phyloP scores from a whole-genome alignment of 35 echinoderm and acorn worm species.

The Acanthaster planci region DNA sequence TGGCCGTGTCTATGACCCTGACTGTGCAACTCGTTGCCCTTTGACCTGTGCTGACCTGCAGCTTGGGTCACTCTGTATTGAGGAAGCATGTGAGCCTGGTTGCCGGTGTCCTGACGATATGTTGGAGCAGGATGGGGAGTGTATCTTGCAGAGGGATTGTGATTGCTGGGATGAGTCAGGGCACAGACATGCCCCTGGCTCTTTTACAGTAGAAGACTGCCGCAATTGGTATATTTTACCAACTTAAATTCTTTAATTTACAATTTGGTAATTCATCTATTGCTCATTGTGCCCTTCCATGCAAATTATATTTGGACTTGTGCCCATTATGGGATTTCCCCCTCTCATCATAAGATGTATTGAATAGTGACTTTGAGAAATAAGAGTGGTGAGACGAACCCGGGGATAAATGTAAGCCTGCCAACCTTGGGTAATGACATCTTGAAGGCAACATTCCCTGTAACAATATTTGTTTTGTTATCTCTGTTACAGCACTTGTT shows the following conservation, averaged over 20 bases:
- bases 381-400: no score
- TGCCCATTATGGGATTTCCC: no score
- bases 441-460: no score
- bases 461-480: no score
- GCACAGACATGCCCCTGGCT: neutral
- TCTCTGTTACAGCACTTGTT: constrained; percentile 46
- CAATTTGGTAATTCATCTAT: no score
- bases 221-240: constrained; percentile 13
- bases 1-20: constrained; percentile 59
- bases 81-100: constrained; percentile 28
- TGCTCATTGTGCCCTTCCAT: no score
- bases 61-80: constrained; percentile 47
- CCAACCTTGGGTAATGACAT: no score
- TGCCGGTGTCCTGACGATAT: constrained; percentile 22
- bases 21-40: constrained; percentile 67
- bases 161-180: constrained; percentile 57
- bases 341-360: no score
- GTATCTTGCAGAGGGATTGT: constrained; percentile 37
- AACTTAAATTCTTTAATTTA: no score
- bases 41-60: constrained; percentile 80
- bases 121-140: constrained; percentile 15
- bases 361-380: no score
- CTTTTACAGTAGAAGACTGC: neutral
- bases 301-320: no score
- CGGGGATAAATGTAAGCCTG: no score